Base-by-base conservation (phyloP, 2,113 vertebrate species). In the Thomomys bottae region DNA sequence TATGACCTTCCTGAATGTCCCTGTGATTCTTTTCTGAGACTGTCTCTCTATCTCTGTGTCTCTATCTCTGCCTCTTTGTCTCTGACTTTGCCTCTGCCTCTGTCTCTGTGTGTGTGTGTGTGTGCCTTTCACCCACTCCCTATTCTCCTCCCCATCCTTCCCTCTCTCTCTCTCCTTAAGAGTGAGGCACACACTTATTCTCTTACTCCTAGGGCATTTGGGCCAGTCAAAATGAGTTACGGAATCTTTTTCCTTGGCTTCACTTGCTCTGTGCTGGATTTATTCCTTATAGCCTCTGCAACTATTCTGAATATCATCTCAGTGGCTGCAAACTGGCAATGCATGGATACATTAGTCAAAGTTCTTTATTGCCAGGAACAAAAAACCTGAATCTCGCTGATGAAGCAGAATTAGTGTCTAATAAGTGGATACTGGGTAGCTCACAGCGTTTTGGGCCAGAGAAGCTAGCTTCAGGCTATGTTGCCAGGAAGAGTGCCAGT, bases 401-500 rank as follows among this genome's bases (percentile, higher is more conserved):
- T 61, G 28, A 61, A 89, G 61, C 71, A 91, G 75, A 79, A 91
- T 86, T 85, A 11, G 23, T 71, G 9, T 92, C 59, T 75, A 88
- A 68, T 84, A 45, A 81, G 93, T 77, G 68, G 85, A 90, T 23
- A 59, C 26, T 30, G 66, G 57, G 14, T n/a, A 36, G 18, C 45
- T 88, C 49, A 80, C 54, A 89, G 30, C 45, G 23, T 38, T 59
- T 93, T 78, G 73, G 64, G 63, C 42, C 5, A 24, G n/a, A 91
- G 26, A 88, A 70, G 20, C 45, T 76, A 45, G 20, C 49, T 80
- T 76, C 36, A 76, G 23, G 57, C 23, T 68, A 91, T 15, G 30
- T 78, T 89, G 84, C 84, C 76, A 64, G 67, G 54, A 87, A 57
- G 67, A 67, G 63, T 40, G 76, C 77, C 40, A 23, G 61, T 36